phyloP scores from a whole-genome alignment of 2,113 vertebrate genomes.

The Typhlomys cinereus region DNA sequence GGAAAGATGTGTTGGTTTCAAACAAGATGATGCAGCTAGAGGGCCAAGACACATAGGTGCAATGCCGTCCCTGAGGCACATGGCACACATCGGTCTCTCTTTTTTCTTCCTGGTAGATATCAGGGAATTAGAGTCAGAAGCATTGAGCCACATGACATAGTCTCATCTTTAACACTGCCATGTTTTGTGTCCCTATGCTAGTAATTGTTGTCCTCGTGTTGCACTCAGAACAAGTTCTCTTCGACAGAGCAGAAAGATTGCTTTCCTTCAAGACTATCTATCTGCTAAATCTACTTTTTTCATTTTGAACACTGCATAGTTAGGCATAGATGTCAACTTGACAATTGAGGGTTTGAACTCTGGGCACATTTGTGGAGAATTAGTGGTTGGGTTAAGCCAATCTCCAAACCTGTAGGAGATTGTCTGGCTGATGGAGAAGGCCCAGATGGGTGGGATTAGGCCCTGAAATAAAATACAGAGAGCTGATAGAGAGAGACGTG shows the following conservation, averaged over 20 bases:
- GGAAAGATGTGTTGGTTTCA: background rate
- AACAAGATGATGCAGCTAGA: background rate
- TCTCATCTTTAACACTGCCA: background rate
- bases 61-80: background rate
- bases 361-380: too few relatives aligned
- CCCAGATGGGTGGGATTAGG: too few relatives aligned
- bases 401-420: too few relatives aligned
- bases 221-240: background rate
- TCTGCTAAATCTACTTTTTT: too few relatives aligned
- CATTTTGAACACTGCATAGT: too few relatives aligned
- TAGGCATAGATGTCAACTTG: too few relatives aligned
- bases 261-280: background rate
- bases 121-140: background rate
- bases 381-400: too few relatives aligned
- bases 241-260: background rate
- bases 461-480: too few relatives aligned
- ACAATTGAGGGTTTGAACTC: too few relatives aligned
- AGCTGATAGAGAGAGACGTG: too few relatives aligned
- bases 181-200: background rate
- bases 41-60: too few relatives aligned
- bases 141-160: accelerated
- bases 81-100: background rate
- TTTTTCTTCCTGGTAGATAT: background rate
- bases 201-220: background rate
- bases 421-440: too few relatives aligned